A percentile compares a stretch with the other conserved stretches of the same genome.
Evolutionary conservation across 2,797 vertebrate genomes (phyloP).

Genomic region (Caiman crocodilus): DNA sequence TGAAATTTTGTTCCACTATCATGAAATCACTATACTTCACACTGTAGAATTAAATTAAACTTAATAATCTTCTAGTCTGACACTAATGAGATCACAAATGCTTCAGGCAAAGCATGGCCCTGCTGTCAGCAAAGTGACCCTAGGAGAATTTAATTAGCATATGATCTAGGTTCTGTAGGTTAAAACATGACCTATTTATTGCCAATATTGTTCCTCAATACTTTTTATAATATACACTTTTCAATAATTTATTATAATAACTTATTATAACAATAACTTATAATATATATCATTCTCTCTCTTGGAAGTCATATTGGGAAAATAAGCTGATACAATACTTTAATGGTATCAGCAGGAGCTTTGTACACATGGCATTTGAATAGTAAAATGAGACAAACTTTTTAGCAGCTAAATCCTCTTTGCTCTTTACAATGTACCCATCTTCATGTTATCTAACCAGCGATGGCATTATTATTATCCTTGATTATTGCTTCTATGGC

Average conservation of each 20-base stretch:
- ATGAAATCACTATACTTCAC: conserved; percentile 39
- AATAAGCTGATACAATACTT: neutral
- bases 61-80: conserved; percentile 21
- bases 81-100: conserved; percentile 14
- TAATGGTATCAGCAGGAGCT: conserved; percentile 24
- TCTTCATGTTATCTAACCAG: neutral
- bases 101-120: conserved; percentile 1
- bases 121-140: conserved; percentile 14
- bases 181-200: conserved; percentile 29
- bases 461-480: neutral
- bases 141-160: conserved; percentile 29
- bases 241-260: no score
- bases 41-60: conserved; percentile 48
- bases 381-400: conserved; percentile 17
- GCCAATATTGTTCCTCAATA: conserved; percentile 11
- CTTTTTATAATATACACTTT: conserved; percentile 5
- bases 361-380: conserved; percentile 36
- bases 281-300: neutral
- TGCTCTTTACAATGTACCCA: neutral
- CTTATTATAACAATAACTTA: no score
- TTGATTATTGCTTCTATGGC: neutral
- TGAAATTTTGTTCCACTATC: neutral
- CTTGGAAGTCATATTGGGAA: neutral
- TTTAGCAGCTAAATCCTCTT: neutral
- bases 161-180: neutral